Percentiles rank a stretch among this genome's conserved stretches.
phyloP scores from a whole-genome alignment of 2,797 vertebrate species.

The Darevskia nairensis region DNA sequence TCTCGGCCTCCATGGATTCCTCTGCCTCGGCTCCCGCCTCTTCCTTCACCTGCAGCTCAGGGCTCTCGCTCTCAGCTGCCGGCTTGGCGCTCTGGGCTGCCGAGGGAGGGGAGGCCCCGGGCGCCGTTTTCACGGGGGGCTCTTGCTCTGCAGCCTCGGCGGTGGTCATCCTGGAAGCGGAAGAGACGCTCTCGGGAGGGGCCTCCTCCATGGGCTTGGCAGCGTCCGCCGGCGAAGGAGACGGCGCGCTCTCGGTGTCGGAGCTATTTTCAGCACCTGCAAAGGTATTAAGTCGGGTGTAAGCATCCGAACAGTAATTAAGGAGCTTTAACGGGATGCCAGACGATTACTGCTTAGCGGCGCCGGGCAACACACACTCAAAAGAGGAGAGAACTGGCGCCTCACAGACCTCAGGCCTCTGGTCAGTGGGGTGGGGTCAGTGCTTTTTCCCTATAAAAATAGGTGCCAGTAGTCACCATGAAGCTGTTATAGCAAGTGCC shows the following conservation, averaged over 20 bases:
- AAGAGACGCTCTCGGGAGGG: slow-evolving; percentile 68
- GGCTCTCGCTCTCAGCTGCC: slow-evolving; percentile 78
- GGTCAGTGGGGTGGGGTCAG: background rate
- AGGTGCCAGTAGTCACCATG: too few species aligned
- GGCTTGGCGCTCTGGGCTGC: slow-evolving; percentile 75
- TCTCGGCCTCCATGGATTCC: slow-evolving; percentile 83
- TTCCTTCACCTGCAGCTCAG: slow-evolving; percentile 85
- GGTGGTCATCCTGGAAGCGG: slow-evolving; percentile 71
- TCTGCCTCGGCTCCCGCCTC: slow-evolving; percentile 85
- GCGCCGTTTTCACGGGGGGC: slow-evolving; percentile 60
- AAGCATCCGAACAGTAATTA: slow-evolving; percentile 54
- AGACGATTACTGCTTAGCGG: background rate
- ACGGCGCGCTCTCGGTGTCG: slow-evolving; percentile 98
- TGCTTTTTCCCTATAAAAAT: too few species aligned
- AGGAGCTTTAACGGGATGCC: slow-evolving; percentile 36
- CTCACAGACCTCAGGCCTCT: background rate
- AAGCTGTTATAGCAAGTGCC: too few species aligned
- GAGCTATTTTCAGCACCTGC: slow-evolving; percentile 97
- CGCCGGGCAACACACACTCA: background rate
- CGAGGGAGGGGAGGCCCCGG: slow-evolving; percentile 69
- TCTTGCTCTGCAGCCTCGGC: slow-evolving; percentile 75
- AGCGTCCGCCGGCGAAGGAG: slow-evolving; percentile 92
- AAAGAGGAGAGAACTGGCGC: background rate
- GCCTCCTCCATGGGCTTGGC: slow-evolving; percentile 87
- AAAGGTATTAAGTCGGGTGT: slow-evolving; percentile 56